Conservation (phyloP, 37 sponge, comb jelly and placozoan genomes). For the Geodia barretti region DNA sequence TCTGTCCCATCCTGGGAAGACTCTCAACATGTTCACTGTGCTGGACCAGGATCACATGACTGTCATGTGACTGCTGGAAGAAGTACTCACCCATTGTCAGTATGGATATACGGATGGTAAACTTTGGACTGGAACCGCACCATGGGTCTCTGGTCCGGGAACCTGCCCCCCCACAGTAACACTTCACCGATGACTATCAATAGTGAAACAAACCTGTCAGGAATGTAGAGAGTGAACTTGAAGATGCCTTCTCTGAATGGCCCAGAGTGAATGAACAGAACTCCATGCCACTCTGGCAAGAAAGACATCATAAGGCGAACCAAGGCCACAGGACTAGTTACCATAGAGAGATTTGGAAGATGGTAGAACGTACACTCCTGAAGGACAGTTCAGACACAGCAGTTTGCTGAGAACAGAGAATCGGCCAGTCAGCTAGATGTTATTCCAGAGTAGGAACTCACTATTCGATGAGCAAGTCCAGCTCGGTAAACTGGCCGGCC, state of each 20-base stretch:
- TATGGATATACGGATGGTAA: constrained; percentile 65
- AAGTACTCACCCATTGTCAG: constrained; percentile 59
- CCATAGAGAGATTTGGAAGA: constrained; percentile 61
- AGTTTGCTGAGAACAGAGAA: constrained; percentile 27
- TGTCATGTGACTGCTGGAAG: too few species aligned
- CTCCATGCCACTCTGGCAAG: constrained; percentile 77
- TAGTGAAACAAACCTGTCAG: constrained; percentile 61
- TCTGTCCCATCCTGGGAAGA: constrained; percentile 68
- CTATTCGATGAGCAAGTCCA: constrained; percentile 56
- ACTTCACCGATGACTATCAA: not conserved
- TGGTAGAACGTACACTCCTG: constrained; percentile 61
- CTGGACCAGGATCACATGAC: constrained; percentile 8
- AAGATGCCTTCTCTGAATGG: constrained; percentile 66
- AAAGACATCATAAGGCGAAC: not conserved
- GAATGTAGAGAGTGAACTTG: constrained; percentile 64
- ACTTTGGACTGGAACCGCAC: constrained; percentile 53
- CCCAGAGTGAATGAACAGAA: constrained; percentile 64
- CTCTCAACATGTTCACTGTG: constrained; percentile 52
- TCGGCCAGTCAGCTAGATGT: not conserved
- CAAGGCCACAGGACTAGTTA: not conserved
- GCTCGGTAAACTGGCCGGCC: constrained; percentile 10
- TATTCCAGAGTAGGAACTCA: not conserved
- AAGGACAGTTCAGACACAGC: constrained; percentile 31
- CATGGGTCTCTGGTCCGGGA: constrained; percentile 59
- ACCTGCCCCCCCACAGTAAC: constrained; percentile 30